phyloP scores from a whole-genome alignment of 2,797 vertebrate species.

The Falco columbarius region DNA sequence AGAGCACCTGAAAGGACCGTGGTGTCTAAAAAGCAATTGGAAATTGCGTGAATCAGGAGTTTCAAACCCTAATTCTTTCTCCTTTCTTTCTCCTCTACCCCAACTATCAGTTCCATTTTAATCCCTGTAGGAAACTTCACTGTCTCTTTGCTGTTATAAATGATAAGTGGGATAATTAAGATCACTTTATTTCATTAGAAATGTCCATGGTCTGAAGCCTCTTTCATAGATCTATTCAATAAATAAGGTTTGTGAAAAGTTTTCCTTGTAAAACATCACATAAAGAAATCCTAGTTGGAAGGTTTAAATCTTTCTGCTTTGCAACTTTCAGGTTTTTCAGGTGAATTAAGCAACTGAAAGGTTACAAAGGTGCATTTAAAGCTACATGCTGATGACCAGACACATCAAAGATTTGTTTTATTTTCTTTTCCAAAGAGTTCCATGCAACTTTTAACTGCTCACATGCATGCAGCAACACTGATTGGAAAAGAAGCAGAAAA shows the following conservation, averaged over 20 bases:
- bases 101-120: background rate
- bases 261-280: background rate
- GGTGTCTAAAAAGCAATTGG: background rate
- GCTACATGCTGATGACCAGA: background rate
- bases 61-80: background rate
- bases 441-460: background rate
- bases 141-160: background rate
- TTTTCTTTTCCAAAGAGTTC: background rate
- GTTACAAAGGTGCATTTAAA: background rate
- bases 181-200: background rate
- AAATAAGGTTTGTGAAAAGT: background rate
- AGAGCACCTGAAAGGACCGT: background rate
- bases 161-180: background rate
- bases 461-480: fast-evolving
- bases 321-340: background rate
- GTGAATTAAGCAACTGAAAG: background rate
- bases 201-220: background rate
- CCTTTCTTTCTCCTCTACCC: background rate
- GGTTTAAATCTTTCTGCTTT: background rate
- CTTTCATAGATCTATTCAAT: background rate
- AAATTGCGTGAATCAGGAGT: background rate
- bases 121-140: background rate
- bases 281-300: background rate
- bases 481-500: background rate
- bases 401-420: background rate